These are phyloP conservation scores for Fundulus diaphanus DNA, from an alignment of 2,797 vertebrate genomes.

Conservation along the genomic window DNA sequence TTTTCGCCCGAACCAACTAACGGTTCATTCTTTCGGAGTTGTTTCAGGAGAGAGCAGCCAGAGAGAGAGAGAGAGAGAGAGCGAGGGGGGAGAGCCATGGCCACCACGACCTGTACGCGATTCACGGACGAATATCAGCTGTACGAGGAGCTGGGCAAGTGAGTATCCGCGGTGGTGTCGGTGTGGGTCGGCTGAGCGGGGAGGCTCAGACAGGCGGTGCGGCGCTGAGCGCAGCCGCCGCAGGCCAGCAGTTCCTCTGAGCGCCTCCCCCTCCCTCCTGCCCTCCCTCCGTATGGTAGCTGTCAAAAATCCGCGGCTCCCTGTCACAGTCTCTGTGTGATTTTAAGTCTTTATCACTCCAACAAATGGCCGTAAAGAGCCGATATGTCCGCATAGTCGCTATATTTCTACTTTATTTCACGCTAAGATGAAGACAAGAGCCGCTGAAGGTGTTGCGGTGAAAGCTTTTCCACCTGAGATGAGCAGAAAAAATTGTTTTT, in stretches of 20 bases:
- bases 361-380: too few species aligned
- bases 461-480: background rate
- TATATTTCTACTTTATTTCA: background rate
- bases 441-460: background rate
- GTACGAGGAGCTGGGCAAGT: constrained; percentile 99
- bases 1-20: background rate
- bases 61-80: constrained; percentile 39
- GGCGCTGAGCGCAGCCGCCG: constrained; percentile 22
- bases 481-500: background rate
- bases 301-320: constrained; percentile 55
- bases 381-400: too few species aligned
- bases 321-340: too few species aligned
- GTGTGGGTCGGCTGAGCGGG: background rate
- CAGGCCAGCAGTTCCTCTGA: constrained; percentile 28
- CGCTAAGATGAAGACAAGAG: background rate
- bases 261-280: constrained; percentile 7
- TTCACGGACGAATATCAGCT: constrained; percentile 99
- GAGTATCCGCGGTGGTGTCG: constrained; percentile 56
- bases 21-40: constrained; percentile 27
- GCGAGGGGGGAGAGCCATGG: constrained; percentile 83
- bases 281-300: constrained; percentile 54
- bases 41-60: constrained; percentile 34
- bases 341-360: too few species aligned
- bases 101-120: constrained; percentile 95
- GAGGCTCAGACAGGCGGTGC: background rate